Conservation (phyloP, 2,888 invertebrate species). For the Phaedon cochleariae region DNA sequence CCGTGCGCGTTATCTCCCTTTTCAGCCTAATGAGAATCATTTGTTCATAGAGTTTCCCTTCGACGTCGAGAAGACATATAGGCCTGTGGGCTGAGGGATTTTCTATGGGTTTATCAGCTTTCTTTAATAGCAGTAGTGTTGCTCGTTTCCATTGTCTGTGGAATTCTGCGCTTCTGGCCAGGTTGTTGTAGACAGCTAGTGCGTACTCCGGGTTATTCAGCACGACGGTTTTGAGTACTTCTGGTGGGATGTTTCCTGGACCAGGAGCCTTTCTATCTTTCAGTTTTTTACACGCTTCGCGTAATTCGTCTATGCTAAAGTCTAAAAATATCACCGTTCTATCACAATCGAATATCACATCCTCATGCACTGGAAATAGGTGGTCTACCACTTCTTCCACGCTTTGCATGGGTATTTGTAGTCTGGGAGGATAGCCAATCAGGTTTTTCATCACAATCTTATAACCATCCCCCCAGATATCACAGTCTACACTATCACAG, state of each 20-base stretch:
- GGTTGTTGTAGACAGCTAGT: conserved; percentile 1
- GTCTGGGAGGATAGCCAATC: conserved; percentile 20
- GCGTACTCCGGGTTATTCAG: neutral
- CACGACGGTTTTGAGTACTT: conserved; percentile 16
- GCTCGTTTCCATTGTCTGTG: neutral
- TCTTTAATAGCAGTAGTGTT: neutral
- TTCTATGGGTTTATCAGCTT: conserved; percentile 2
- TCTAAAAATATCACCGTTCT: too few species aligned
- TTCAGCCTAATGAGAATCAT: neutral
- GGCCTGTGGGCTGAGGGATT: neutral
- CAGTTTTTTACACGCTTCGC: too few species aligned
- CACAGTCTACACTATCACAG: conserved; percentile 19
- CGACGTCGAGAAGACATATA: conserved; percentile 2
- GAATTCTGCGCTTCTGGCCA: neutral
- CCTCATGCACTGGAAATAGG: conserved; percentile 21
- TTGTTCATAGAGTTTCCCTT: conserved; percentile 6
- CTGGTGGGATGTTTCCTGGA: conserved; percentile 22
- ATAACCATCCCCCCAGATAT: conserved; percentile 28
- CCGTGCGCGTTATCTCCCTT: neutral
- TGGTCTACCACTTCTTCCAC: conserved; percentile 9
- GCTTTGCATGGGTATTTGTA: conserved; percentile 12
- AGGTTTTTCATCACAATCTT: conserved; percentile 26
- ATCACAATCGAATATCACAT: conserved; percentile 12
- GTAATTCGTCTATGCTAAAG: too few species aligned
- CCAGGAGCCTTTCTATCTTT: conserved; percentile 19